Conservation (phyloP, 2,797 vertebrate genomes). For the Pseudotriccus pelzelni region DNA sequence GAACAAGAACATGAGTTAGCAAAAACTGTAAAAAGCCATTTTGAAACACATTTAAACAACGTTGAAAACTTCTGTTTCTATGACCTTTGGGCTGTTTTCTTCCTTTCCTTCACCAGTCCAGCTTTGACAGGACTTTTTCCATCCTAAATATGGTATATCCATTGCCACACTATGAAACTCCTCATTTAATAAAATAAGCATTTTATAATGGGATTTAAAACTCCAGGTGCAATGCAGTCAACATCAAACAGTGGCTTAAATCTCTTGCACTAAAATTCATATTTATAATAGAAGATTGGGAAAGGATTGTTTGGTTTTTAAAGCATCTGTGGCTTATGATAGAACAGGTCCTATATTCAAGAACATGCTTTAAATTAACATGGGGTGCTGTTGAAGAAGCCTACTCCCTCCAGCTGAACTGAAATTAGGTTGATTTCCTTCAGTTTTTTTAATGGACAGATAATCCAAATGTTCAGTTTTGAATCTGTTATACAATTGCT, state of each 20-base stretch:
- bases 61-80: too few species aligned
- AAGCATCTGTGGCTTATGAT: background rate
- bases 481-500: conserved; percentile 34
- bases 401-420: background rate
- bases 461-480: background rate
- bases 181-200: conserved; percentile 14
- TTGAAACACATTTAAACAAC: too few species aligned
- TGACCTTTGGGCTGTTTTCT: too few species aligned
- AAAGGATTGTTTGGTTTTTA: background rate
- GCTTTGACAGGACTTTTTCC: too few species aligned
- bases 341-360: background rate
- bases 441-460: background rate
- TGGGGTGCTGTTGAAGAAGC: background rate
- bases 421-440: conserved; percentile 1
- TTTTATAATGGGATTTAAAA: conserved; percentile 33
- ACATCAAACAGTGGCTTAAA: background rate
- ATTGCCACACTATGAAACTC: background rate
- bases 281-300: background rate
- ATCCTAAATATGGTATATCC: too few species aligned
- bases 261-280: background rate
- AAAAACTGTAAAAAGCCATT: too few species aligned
- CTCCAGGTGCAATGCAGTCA: background rate
- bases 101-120: too few species aligned
- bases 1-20: too few species aligned
- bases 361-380: background rate